These are phyloP conservation scores for Holothuria glaberrima DNA, from an alignment of 35 echinoderm and acorn worm species.

Conservation along the genomic window DNA sequence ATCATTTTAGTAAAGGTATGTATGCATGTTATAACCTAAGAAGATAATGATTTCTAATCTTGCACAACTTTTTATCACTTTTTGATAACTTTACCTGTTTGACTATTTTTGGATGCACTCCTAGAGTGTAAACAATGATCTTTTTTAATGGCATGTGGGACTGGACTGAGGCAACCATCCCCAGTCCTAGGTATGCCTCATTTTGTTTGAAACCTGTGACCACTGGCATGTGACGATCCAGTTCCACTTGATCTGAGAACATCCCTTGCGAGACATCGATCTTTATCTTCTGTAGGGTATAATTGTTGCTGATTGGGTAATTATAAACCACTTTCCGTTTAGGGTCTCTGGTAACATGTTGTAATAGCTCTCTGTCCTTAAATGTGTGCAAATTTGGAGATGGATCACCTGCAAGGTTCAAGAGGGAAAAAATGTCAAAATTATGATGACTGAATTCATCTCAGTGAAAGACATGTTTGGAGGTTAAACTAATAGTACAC, in stretches of 20 bases:
- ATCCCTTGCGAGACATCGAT: constrained; percentile 64
- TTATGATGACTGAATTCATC: too few relatives aligned
- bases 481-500: too few relatives aligned
- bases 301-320: constrained; percentile 74
- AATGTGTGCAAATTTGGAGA: constrained; percentile 13
- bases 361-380: constrained; percentile 28
- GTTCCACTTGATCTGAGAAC: constrained; percentile 37
- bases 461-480: too few relatives aligned
- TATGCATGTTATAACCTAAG: too few relatives aligned
- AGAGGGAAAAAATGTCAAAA: too few relatives aligned
- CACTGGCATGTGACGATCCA: constrained; percentile 78
- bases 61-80: neutral
- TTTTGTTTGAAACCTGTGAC: constrained; percentile 73
- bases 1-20: too few relatives aligned
- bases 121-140: constrained; percentile 84
- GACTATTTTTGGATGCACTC: constrained; percentile 82
- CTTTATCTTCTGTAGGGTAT: constrained; percentile 51
- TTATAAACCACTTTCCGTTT: constrained; percentile 68
- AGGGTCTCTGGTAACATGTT: constrained; percentile 77
- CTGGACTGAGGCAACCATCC: constrained; percentile 92
- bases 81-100: constrained; percentile 61
- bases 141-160: constrained; percentile 91
- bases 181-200: constrained; percentile 69
- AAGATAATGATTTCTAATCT: neutral
- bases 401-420: too few relatives aligned